phyloP scores from a whole-genome alignment of 2,797 vertebrate species.

The Acrocephalus scirpaceus region DNA sequence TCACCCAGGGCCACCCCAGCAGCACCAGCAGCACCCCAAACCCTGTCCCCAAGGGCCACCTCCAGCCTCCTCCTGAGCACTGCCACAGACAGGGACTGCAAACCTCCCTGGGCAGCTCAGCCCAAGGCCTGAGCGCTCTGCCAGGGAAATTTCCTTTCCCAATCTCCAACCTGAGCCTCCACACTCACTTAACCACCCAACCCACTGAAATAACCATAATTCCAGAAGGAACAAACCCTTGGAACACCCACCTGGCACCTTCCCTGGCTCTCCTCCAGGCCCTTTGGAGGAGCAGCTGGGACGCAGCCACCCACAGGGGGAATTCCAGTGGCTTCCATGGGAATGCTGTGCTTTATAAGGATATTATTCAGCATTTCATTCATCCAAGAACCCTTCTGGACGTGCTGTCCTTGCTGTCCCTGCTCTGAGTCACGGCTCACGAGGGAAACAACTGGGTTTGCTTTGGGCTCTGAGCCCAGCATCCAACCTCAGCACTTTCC shows the following conservation, averaged over 20 bases:
- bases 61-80: too few relatives aligned
- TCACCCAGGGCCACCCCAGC: background rate
- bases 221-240: background rate
- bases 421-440: constrained; percentile 47
- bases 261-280: background rate
- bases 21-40: too few relatives aligned
- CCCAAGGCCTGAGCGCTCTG: background rate
- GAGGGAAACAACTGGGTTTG: constrained; percentile 4
- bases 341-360: background rate
- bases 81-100: too few relatives aligned
- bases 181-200: background rate
- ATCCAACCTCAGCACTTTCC: constrained; percentile 39
- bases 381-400: constrained; percentile 6
- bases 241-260: background rate
- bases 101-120: background rate
- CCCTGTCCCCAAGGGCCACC: background rate
- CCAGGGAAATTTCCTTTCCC: background rate
- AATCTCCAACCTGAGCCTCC: background rate
- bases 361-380: constrained; percentile 22
- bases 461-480: background rate
- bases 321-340: background rate
- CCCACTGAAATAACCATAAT: background rate
- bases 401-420: constrained; percentile 37
- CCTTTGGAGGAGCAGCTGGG: background rate
- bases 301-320: background rate